phyloP scores from a whole-genome alignment of 2,113 vertebrate species.

The Tachycineta bicolor region DNA sequence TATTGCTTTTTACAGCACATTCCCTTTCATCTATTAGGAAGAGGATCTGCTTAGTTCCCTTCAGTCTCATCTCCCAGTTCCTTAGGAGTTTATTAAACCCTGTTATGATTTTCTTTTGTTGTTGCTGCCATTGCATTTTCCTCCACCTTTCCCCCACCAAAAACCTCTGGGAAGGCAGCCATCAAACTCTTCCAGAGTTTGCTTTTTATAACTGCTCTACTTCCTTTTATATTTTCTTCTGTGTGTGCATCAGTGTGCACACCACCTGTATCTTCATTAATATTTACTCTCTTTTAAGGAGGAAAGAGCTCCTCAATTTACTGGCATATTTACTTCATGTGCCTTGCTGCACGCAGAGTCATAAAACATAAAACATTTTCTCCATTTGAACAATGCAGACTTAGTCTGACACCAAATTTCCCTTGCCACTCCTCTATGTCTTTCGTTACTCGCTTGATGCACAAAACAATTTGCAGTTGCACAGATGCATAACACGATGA shows the following conservation, averaged over 20 bases:
- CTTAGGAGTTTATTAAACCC: slow-evolving; percentile 11
- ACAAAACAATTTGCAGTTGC: slow-evolving; percentile 19
- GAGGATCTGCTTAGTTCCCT: background rate
- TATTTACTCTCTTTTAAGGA: slow-evolving; percentile 54
- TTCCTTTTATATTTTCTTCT: slow-evolving; percentile 45
- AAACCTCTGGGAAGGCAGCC: slow-evolving; percentile 48
- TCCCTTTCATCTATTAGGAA: slow-evolving; percentile 28
- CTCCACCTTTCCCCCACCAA: background rate
- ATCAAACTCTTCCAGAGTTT: slow-evolving; percentile 34
- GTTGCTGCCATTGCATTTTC: background rate
- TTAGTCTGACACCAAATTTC: slow-evolving; percentile 1
- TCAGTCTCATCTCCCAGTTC: slow-evolving; percentile 3
- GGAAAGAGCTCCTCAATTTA: slow-evolving; percentile 27
- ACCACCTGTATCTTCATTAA: slow-evolving; percentile 50
- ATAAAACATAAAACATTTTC: slow-evolving; percentile 15
- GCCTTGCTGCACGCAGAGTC: background rate
- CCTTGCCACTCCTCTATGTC: background rate
- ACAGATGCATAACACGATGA: background rate
- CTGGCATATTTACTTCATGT: slow-evolving; percentile 45
- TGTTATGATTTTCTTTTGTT: slow-evolving; percentile 39
- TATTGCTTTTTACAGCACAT: background rate
- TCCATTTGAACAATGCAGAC: slow-evolving; percentile 8
- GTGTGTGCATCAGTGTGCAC: fast-evolving
- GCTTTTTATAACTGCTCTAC: slow-evolving; percentile 71
- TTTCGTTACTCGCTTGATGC: background rate